These are phyloP conservation scores for Salvator merianae DNA, from an alignment of 2,113 vertebrate genomes.

Conservation along the genomic window DNA sequence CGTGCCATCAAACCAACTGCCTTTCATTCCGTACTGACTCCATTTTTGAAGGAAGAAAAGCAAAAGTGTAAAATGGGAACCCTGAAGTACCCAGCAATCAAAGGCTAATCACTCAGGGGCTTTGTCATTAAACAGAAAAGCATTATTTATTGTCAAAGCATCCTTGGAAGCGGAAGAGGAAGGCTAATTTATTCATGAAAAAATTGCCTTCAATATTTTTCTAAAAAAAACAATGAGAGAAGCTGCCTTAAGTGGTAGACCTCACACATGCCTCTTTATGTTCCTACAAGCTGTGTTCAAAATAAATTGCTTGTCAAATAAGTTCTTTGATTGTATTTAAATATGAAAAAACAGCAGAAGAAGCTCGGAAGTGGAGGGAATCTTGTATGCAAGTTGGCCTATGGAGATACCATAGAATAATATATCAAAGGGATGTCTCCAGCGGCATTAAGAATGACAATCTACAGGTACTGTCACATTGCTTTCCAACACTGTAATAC, in stretches of 20 bases:
- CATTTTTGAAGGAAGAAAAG: background rate
- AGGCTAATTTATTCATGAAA: slow-evolving; percentile 47
- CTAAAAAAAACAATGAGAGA: slow-evolving; percentile 35
- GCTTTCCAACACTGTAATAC: slow-evolving; percentile 13
- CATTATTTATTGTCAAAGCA: slow-evolving; percentile 29
- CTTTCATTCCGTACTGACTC: slow-evolving; percentile 9
- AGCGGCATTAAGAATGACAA: slow-evolving; percentile 49
- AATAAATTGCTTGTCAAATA: slow-evolving; percentile 65
- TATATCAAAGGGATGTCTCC: slow-evolving; percentile 55
- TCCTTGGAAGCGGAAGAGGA: slow-evolving; percentile 28
- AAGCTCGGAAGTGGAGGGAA: background rate
- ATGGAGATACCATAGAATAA: slow-evolving; percentile 46
- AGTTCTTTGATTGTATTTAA: slow-evolving; percentile 59
- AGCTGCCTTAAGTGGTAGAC: slow-evolving; percentile 37
- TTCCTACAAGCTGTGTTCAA: slow-evolving; percentile 47
- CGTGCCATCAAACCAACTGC: slow-evolving; percentile 5
- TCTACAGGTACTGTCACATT: background rate
- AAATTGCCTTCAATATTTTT: slow-evolving; percentile 41
- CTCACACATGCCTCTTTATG: slow-evolving; percentile 24
- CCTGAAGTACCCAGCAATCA: slow-evolving; percentile 7
- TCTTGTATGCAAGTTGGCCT: slow-evolving; percentile 6
- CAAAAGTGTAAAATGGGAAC: background rate
- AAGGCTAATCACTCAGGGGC: slow-evolving; percentile 39
- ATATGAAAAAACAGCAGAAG: slow-evolving; percentile 41
- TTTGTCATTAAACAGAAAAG: slow-evolving; percentile 44